Base-by-base conservation (phyloP, 2,113 vertebrate species). In the Dipodomys stephensi region DNA sequence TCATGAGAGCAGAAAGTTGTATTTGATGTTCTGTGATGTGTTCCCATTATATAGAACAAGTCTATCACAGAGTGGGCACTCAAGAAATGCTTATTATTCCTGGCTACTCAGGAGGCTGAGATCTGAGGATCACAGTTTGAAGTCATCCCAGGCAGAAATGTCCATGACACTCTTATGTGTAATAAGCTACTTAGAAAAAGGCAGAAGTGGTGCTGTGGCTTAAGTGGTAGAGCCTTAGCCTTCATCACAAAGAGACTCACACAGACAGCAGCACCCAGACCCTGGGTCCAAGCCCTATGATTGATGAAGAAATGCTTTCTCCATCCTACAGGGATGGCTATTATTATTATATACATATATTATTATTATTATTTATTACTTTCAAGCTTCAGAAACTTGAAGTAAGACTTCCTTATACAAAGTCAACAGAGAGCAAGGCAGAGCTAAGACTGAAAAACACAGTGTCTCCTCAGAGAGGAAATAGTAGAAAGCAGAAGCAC, bases 301-400 rank as follows among this genome's bases (percentile, higher is more conserved):
- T 16, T 67, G 7, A 80, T 3, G 22, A 77, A 64, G 20, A 79
- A 72, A 64, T 22, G 2, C 32, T 20, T 60, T 79, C 53, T 72
- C n/a, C 39, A 27, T 35, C 19, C 46, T 4, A 6, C 49, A 32
- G 74, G 32, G 39, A 69, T 62, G 39, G 83, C 32, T 39, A 19
- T 35, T 27, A 79, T 53, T 23, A 30, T 16, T 62, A 32, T 72
- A 15, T 32, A 30, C 78, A 57, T 46, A 39, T 20, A 32, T 22
- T 32, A 25, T 16, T 32, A 25, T 16, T 67, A 25, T 86, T 86
- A 62, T 18, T 22, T 32, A n/a, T 16, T 68, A 20, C 69, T 69
- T 87, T n/a, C 83, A 87, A 28, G 39, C 44, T 65, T 93, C 39
- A 35, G 25, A 85, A 85, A 78, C n/a, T 73, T 65, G 35, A 71